Percentiles rank a stretch among this genome's conserved stretches.
phyloP scores from a whole-genome alignment of 2,797 vertebrate genomes.

The Esox lucius region DNA sequence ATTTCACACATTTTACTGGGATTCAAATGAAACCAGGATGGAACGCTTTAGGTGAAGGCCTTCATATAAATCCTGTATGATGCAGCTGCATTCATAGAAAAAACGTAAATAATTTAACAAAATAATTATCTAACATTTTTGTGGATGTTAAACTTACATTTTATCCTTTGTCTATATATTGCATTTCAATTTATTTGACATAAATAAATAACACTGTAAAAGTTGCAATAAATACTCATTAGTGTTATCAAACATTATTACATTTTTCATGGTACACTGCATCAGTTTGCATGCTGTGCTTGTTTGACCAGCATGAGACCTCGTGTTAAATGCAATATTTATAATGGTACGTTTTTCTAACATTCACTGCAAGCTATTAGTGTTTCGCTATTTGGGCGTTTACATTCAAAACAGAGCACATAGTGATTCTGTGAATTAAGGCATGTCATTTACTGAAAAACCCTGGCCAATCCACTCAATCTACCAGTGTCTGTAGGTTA shows the following conservation, averaged over 20 bases:
- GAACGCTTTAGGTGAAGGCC: neutral
- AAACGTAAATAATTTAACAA: neutral
- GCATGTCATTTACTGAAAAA: constrained; percentile 1
- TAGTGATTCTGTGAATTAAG: constrained; percentile 12
- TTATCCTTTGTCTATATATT: too few relatives aligned
- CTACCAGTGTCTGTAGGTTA: neutral
- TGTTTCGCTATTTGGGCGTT: neutral
- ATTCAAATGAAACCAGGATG: neutral
- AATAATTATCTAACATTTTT: constrained; percentile 25
- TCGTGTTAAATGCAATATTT: constrained; percentile 4
- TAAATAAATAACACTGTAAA: constrained; percentile 45
- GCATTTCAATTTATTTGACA: constrained; percentile 9
- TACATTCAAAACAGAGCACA: constrained; percentile 7
- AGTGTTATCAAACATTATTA: constrained; percentile 8
- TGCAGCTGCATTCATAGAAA: constrained; percentile 30
- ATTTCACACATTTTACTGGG: neutral
- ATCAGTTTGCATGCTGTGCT: neutral
- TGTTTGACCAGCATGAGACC: neutral
- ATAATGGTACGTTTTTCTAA: neutral
- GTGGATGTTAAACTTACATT: constrained; percentile 29
- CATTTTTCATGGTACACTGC: neutral
- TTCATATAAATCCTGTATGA: neutral
- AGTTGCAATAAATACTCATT: constrained; percentile 41
- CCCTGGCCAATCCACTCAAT: neutral
- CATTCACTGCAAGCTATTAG: constrained; percentile 8